Base-by-base conservation (phyloP, 2,797 vertebrate species). In the Philypnodon macrostomus region DNA sequence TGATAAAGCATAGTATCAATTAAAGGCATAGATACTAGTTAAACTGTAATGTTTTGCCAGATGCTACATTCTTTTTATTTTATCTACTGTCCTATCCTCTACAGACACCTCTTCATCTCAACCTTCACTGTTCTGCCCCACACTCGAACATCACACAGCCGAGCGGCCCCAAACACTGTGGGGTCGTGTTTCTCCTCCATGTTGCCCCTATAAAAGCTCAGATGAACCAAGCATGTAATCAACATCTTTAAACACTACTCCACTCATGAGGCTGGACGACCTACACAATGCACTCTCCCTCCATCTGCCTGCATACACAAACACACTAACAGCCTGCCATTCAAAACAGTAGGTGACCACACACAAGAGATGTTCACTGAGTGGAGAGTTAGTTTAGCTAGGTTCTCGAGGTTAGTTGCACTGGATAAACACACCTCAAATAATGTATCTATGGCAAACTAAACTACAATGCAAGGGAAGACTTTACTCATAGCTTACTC, bases 301-400 rank as follows among this genome's bases (percentile, higher is more conserved):
- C 80, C 74, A 76, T 80, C 73, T 80, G 79, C 58, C 63, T 60
- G 70, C 65, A 48, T 65, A 61, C 62, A 36, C 63, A 68, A 69
- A 62, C 81, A 56, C 66, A 23, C n/a, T n/a, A 55, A 49, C 67
- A 56, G 64, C 66, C 77, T 69, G n/a, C 74, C 79, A 76, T 62
- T 85, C 80, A 71, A 68, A 75, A 17, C 80, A 77, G 83, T 75
- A 72, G 81, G 81, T 73, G 65, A 65, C 16, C 1, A 31, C 45
- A 53, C 49, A 35, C 42, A 17, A 47, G 66, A 37, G 67, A 61
- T 64, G 1, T 40, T 39, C 55, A 32, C 47, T 7, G n/a, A 16
- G 52, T 50, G 58, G 24, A 59, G 45, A 31, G 0, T 49, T 64
- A 21, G 45, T 41, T 62, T 41, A 14, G n/a, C 49, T 64, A 40